A percentile compares a stretch with the other conserved stretches of the same genome.
phyloP scores from a whole-genome alignment of 2,113 vertebrate species.

The Tympanuchus pallidicinctus region DNA sequence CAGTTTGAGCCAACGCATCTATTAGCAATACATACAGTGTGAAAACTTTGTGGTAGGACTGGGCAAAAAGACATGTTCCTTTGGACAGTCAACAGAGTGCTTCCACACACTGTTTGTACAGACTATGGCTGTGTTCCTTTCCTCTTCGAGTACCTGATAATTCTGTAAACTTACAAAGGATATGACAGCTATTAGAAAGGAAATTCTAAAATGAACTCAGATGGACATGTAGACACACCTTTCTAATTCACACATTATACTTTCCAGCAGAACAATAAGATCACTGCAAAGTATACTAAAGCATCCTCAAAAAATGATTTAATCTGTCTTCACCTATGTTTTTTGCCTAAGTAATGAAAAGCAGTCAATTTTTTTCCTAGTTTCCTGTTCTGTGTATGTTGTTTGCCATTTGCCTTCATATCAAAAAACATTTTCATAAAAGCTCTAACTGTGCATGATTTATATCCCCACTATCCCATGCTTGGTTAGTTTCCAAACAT shows the following conservation, averaged over 20 bases:
- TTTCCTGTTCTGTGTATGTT: background rate
- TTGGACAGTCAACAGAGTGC: fast-evolving
- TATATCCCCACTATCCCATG: background rate
- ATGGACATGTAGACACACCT: background rate
- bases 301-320: background rate
- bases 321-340: background rate
- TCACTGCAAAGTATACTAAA: background rate
- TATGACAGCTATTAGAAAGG: background rate
- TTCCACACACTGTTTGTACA: background rate
- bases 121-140: background rate
- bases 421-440: background rate
- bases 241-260: background rate
- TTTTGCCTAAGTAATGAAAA: background rate
- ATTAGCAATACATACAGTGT: background rate
- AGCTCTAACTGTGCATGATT: background rate
- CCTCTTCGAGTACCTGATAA: background rate
- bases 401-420: background rate
- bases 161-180: background rate
- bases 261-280: background rate
- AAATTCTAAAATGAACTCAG: background rate
- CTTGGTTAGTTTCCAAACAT: background rate
- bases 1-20: background rate
- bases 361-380: background rate
- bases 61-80: background rate
- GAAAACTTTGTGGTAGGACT: background rate